A percentile compares a stretch with the other conserved stretches of the same genome.
Conservation (phyloP, 2,113 vertebrate species). For the Calyptomena viridis region DNA sequence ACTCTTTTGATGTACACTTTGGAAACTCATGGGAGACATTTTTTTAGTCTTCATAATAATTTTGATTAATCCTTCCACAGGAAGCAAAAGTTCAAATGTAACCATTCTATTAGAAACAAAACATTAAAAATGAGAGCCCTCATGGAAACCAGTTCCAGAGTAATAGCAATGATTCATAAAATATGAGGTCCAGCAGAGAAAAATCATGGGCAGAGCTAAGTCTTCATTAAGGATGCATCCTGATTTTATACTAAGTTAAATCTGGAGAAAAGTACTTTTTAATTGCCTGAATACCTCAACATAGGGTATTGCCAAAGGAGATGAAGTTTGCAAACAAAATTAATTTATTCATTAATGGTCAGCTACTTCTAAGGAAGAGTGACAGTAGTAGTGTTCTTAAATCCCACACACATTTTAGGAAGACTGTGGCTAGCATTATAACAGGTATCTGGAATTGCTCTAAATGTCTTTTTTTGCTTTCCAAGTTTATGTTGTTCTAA, state of each 20-base stretch:
- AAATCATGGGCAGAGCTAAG: not conserved
- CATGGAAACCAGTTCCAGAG: not conserved
- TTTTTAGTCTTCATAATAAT: not conserved
- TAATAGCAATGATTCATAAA: not conserved
- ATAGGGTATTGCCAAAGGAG: not conserved
- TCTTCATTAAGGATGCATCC: not conserved
- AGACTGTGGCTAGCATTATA: not conserved
- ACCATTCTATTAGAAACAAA: not conserved
- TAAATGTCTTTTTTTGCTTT: not conserved
- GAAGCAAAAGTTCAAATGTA: not conserved
- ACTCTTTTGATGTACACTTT: not conserved
- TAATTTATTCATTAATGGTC: not conserved
- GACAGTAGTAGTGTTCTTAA: not conserved
- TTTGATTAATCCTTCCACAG: not conserved
- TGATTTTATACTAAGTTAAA: not conserved
- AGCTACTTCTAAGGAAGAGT: not conserved
- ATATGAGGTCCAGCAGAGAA: not conserved
- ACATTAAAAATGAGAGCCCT: not conserved
- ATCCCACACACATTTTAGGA: not conserved
- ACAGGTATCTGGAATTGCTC: not conserved
- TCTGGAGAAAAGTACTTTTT: not conserved
- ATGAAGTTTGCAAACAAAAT: not conserved
- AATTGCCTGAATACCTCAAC: not conserved
- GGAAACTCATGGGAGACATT: not conserved
- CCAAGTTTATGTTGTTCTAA: not conserved